phyloP scores from a whole-genome alignment of 2,797 vertebrate species.

The Chloroceryle inda region DNA sequence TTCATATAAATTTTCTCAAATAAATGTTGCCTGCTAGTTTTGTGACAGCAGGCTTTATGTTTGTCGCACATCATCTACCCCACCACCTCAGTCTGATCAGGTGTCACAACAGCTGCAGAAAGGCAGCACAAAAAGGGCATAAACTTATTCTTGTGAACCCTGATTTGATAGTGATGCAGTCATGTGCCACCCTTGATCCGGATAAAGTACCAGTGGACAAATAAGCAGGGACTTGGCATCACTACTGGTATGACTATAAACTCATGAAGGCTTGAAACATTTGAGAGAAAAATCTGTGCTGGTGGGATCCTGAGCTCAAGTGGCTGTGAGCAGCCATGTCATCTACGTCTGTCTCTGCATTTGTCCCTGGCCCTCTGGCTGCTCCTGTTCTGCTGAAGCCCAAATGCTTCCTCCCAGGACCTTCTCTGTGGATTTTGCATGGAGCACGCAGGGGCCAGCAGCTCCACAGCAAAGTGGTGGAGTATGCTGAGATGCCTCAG shows the following conservation, averaged over 20 bases:
- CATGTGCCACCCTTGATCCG: background rate
- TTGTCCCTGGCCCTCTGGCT: background rate
- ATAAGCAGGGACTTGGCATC: background rate
- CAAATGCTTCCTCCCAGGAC: background rate
- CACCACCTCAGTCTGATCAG: background rate
- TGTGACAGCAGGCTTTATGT: background rate
- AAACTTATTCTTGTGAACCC: background rate
- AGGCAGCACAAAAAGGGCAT: background rate
- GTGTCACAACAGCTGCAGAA: background rate
- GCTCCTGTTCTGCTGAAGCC: background rate
- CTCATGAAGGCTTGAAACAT: background rate
- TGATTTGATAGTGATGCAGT: background rate
- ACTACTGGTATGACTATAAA: background rate
- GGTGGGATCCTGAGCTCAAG: background rate
- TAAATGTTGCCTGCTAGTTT: background rate
- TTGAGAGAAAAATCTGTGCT: background rate
- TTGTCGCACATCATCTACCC: background rate
- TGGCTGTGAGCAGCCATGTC: rapidly evolving
- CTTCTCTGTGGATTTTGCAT: rapidly evolving
- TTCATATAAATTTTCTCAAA: background rate
- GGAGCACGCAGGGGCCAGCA: rapidly evolving
- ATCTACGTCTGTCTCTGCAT: rapidly evolving
- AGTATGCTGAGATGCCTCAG: rapidly evolving
- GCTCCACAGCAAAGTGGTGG: rapidly evolving
- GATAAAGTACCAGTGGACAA: background rate